phyloP scores from a whole-genome alignment of 2,888 invertebrate species.

The Ceramica pisi region DNA sequence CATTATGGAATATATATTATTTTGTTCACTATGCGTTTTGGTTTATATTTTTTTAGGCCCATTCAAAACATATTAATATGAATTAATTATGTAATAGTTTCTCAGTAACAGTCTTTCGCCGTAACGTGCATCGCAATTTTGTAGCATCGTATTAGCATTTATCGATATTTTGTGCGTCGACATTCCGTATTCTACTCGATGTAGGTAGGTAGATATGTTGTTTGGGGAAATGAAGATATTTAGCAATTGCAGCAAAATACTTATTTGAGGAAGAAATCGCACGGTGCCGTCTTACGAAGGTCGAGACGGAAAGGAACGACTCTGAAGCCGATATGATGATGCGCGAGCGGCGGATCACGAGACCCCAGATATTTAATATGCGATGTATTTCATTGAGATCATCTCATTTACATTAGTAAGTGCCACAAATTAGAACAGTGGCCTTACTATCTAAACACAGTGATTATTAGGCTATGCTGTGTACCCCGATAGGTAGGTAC shows the following conservation, averaged over 20 bases:
- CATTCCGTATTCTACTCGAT: too few relatives aligned
- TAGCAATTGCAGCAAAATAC: background rate
- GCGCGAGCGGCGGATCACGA: constrained; percentile 67
- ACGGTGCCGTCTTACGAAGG: constrained; percentile 59
- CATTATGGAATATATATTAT: too few relatives aligned
- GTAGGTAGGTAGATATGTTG: background rate
- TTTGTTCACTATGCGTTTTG: too few relatives aligned
- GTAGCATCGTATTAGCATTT: too few relatives aligned
- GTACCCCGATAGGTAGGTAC: constrained; percentile 27
- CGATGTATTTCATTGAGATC: constrained; percentile 66
- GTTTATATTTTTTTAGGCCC: too few relatives aligned
- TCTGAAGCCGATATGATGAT: constrained; percentile 19
- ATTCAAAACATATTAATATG: too few relatives aligned
- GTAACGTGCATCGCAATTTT: too few relatives aligned
- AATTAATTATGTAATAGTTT: too few relatives aligned
- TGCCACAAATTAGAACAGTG: constrained; percentile 75
- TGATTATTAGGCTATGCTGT: constrained; percentile 54
- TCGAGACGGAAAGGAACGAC: constrained; percentile 47
- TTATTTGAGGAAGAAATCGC: constrained; percentile 5
- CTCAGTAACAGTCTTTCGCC: too few relatives aligned
- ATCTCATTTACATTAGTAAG: constrained; percentile 78
- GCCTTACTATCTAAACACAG: constrained; percentile 76
- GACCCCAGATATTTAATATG: constrained; percentile 67
- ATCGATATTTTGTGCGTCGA: too few relatives aligned
- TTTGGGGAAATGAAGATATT: background rate